Conservation (phyloP, 1,140 invertebrate species). For the Eumaeus atala region DNA sequence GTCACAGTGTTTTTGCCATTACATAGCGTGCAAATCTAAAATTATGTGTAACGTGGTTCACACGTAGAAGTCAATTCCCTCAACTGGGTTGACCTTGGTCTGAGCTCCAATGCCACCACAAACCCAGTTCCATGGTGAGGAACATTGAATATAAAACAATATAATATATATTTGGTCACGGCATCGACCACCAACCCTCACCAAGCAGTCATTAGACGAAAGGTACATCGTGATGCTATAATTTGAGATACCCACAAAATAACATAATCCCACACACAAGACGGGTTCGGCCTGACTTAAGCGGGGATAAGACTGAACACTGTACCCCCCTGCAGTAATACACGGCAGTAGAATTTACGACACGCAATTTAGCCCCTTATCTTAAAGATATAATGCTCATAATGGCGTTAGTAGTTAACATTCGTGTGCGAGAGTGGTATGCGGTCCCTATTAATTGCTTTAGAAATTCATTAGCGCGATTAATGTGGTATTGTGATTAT, state of each 20-base stretch:
- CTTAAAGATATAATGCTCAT: not conserved
- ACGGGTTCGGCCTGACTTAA: constrained; percentile 12
- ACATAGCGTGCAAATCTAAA: too few relatives aligned
- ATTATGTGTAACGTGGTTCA: too few relatives aligned
- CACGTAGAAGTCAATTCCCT: too few relatives aligned
- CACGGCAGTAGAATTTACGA: not conserved
- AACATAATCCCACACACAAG: constrained; percentile 19
- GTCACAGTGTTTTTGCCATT: too few relatives aligned
- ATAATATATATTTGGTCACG: too few relatives aligned
- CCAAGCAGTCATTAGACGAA: too few relatives aligned
- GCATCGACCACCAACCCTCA: too few relatives aligned
- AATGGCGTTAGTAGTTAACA: not conserved
- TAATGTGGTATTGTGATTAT: constrained; percentile 19
- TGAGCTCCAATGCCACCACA: too few relatives aligned
- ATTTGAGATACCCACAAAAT: constrained; percentile 13
- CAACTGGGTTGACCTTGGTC: too few relatives aligned
- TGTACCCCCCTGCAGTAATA: not conserved
- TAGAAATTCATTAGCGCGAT: constrained; percentile 21
- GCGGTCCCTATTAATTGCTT: constrained; percentile 17
- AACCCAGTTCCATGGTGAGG: too few relatives aligned
- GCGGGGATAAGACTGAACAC: constrained; percentile 8
- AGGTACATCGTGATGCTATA: not conserved
- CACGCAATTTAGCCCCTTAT: constrained; percentile 8
- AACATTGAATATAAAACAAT: too few relatives aligned
- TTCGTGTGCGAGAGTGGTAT: not conserved